Evolutionary conservation across 2,888 invertebrate species (phyloP), one percentile per base, ranked within the genome.

Genomic region (Syritta pipiens): DNA sequence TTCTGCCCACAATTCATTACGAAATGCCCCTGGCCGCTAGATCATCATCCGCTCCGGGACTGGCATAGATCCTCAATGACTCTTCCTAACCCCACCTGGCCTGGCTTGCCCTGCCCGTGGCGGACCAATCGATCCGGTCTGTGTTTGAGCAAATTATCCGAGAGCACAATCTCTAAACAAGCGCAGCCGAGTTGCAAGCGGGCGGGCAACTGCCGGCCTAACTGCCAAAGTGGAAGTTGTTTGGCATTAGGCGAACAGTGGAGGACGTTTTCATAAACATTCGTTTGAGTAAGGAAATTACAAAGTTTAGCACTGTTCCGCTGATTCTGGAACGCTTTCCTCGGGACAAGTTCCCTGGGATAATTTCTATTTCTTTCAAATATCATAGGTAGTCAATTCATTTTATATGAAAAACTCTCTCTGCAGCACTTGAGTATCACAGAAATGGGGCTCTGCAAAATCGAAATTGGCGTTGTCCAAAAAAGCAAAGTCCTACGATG

Each of bases 21-120:
- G 57, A 42, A 37, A 59, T 48, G 68, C 68, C 68, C 40, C 17
- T 40, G 57, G 68, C 57, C 55, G 10, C 28, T 67, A 48, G 40
- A 57, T 40, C 57, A 55, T 67, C 53, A 55, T 55, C 46, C 24
- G 24, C 20, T 37, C 19, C 20, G 19, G 35, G 7, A 19, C 37
- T 24, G n/a, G 26, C n/a, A 81, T 3, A 85, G 4, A 53, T 86
- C 4, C 49, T 53, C 1, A 82, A 76, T 17, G 77, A 30, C 55
- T 79, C 24, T 12, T 60, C 68, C 0, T n/a, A n/a, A n/a, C n/a
- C n/a, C n/a, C n/a, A n/a, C n/a, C n/a, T n/a, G n/a, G n/a, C n/a
- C n/a, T n/a, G n/a, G n/a, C n/a, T n/a, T n/a, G 57, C 60, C 77
- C 75, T 1, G 6, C n/a, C 0, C 83, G 83, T 0, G 67, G 35